Conservation (phyloP, 1,140 invertebrate species). For the Lepeophtheirus salmonis region DNA sequence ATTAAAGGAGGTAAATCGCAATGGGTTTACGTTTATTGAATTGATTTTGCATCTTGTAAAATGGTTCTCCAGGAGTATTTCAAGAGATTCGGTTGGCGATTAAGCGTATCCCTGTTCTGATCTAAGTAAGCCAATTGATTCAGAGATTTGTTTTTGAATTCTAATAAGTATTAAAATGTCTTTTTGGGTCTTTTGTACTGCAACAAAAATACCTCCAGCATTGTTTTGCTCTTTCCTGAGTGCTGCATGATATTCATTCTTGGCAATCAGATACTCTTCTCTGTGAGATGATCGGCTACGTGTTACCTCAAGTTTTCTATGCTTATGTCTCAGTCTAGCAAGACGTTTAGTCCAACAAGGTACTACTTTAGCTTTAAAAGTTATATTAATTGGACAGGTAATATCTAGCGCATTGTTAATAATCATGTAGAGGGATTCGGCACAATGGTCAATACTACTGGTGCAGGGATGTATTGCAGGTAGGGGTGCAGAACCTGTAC, state of each 20-base stretch:
- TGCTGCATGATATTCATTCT: neutral
- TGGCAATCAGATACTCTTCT: neutral
- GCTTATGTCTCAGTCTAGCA: neutral
- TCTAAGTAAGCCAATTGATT: neutral
- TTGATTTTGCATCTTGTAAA: neutral
- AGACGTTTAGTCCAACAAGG: neutral
- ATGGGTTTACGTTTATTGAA: neutral
- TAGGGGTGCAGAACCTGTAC: neutral
- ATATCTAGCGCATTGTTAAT: too few species aligned
- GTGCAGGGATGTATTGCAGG: too few species aligned
- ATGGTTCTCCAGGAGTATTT: neutral
- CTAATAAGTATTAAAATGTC: neutral
- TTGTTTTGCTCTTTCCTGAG: neutral
- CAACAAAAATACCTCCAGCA: neutral
- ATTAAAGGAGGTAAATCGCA: neutral
- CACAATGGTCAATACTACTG: too few species aligned
- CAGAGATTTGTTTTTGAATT: neutral
- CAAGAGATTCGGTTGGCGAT: neutral
- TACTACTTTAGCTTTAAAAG: neutral
- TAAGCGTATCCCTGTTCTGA: neutral
- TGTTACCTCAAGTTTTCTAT: neutral
- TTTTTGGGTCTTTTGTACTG: neutral
- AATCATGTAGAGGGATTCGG: too few species aligned
- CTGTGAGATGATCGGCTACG: neutral
- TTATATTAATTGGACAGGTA: too few species aligned